phyloP scores from a whole-genome alignment of 92 coral and sea anemone species.

The Parazoanthus swiftii region DNA sequence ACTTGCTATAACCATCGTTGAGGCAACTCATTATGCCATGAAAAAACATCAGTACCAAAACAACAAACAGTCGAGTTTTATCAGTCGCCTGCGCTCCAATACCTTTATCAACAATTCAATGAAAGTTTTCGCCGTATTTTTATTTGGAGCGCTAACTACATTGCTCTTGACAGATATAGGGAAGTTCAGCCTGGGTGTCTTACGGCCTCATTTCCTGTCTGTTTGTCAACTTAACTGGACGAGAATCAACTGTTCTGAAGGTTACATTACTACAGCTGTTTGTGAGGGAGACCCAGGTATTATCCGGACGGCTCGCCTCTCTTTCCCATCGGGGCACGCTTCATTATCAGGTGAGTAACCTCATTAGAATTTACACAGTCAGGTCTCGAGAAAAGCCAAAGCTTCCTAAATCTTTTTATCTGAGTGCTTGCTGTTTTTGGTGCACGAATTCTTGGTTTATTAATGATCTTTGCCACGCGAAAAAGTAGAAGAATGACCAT shows the following conservation, averaged over 20 bases:
- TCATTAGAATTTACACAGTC: not conserved
- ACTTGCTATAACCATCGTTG: not conserved
- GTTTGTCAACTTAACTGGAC: constrained; percentile 77
- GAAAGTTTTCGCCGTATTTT: constrained; percentile 45
- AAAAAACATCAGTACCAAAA: not conserved
- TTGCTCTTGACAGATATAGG: constrained; percentile 82
- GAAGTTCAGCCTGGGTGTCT: constrained; percentile 78
- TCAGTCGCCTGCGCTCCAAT: constrained; percentile 20
- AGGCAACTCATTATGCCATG: constrained; percentile 6
- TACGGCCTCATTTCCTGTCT: constrained; percentile 85
- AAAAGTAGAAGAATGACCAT: not conserved
- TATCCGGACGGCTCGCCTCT: constrained; percentile 77
- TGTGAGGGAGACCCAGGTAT: constrained; percentile 81
- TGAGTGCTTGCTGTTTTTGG: not conserved
- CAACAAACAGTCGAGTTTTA: not conserved
- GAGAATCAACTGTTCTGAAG: constrained; percentile 73
- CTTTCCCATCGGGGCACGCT: constrained; percentile 91
- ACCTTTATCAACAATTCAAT: constrained; percentile 3
- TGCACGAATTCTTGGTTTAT: not conserved
- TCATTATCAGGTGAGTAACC: constrained; percentile 64
- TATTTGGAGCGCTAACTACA: constrained; percentile 74
- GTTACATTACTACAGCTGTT: constrained; percentile 63
- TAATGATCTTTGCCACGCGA: not conserved
- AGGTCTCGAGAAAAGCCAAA: not conserved
- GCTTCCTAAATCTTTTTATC: not conserved